These are phyloP conservation scores for Mimumesa dahlbomi DNA, from an alignment of 2,888 invertebrate genomes.

Conservation along the genomic window DNA sequence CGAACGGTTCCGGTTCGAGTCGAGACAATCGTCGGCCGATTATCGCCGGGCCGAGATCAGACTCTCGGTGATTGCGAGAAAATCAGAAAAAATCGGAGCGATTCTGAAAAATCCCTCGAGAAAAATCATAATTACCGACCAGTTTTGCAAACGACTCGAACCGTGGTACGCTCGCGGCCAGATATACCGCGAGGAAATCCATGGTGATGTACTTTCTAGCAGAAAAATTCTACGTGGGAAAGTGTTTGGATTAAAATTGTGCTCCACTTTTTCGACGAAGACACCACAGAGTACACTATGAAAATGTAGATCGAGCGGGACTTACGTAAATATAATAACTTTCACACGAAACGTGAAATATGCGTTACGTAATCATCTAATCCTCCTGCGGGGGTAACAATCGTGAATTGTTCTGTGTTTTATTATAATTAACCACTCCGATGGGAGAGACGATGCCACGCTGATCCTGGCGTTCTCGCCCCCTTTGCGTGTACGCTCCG, in stretches of 20 bases:
- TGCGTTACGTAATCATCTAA: conserved; percentile 26
- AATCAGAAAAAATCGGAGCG: not conserved
- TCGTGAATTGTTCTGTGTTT: not conserved
- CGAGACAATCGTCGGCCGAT: not conserved
- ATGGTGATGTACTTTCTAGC: no score
- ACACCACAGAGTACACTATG: not conserved
- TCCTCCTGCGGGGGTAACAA: not conserved
- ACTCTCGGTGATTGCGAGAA: not conserved
- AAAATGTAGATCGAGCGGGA: not conserved
- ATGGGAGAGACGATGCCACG: not conserved
- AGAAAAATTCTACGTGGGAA: no score
- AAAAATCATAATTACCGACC: no score
- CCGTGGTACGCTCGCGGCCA: no score
- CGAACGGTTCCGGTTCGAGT: not conserved
- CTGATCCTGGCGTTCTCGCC: not conserved
- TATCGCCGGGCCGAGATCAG: not conserved
- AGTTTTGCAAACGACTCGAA: no score
- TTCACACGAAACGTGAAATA: conserved; percentile 28
- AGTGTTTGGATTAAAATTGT: not conserved
- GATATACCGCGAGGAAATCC: no score
- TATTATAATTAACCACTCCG: not conserved
- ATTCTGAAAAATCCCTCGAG: no score
- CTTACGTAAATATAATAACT: conserved; percentile 14
- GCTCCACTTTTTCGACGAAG: no score
- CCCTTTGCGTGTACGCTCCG: not conserved